A percentile compares a stretch with the other conserved stretches of the same genome.
Evolutionary conservation across 2,113 vertebrate species (phyloP).

Genomic region (Synodontis membranacea): DNA sequence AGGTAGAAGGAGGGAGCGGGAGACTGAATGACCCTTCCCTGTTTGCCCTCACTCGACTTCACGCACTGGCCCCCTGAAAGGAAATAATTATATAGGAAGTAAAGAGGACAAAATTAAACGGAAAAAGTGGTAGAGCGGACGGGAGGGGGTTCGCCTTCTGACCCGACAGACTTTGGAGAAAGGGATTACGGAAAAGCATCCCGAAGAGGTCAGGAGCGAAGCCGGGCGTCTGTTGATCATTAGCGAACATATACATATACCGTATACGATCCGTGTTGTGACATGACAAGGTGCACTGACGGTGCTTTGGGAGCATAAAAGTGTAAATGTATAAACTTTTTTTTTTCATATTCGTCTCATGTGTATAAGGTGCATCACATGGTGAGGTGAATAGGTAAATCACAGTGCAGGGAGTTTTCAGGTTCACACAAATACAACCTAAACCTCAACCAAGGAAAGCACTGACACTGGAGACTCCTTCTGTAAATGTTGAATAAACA

Average conservation of each 20-base stretch:
- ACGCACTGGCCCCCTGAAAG: slow-evolving; percentile 77
- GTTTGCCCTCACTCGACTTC: slow-evolving; percentile 79
- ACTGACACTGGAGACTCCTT: slow-evolving; percentile 3
- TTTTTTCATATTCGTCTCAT: not conserved
- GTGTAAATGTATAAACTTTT: not conserved
- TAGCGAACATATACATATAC: slow-evolving; percentile 21
- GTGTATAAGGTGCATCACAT: not conserved
- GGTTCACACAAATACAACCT: not conserved
- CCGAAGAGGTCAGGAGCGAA: slow-evolving; percentile 47
- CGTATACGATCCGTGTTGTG: not conserved
- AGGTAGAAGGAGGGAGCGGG: slow-evolving; percentile 39
- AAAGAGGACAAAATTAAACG: slow-evolving; percentile 74
- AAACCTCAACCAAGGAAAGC: not conserved
- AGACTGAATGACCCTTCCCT: slow-evolving; percentile 71
- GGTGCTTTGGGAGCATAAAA: not conserved
- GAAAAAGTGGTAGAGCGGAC: slow-evolving; percentile 8
- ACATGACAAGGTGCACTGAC: slow-evolving; percentile 24
- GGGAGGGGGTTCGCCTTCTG: slow-evolving; percentile 69
- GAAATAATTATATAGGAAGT: slow-evolving; percentile 83
- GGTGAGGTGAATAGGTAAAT: not conserved
- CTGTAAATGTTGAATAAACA: not conserved
- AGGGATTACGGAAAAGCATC: slow-evolving; percentile 40
- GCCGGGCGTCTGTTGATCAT: slow-evolving; percentile 17
- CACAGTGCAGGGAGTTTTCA: not conserved
- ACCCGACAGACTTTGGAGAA: slow-evolving; percentile 60